Evolutionary conservation across 2,888 invertebrate species (phyloP).

Genomic region (Scrobipalpa costella): DNA sequence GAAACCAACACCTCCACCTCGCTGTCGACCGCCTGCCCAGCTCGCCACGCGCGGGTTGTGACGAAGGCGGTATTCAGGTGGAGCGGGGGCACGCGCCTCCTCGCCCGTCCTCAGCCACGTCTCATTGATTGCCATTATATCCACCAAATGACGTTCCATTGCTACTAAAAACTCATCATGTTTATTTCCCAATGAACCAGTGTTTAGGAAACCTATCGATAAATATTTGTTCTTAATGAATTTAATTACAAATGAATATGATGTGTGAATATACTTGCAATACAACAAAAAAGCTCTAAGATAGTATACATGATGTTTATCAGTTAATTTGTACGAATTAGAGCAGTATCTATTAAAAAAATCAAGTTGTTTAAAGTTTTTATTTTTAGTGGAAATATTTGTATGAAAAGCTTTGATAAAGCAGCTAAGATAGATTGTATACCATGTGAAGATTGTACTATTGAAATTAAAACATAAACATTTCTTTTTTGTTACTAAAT

Average conservation of each 20-base stretch:
- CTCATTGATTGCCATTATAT: background rate
- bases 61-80: background rate
- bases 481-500: background rate
- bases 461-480: background rate
- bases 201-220: no score
- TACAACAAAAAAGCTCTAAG: background rate
- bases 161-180: background rate
- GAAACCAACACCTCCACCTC: slow-evolving; percentile 15
- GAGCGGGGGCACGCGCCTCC: background rate
- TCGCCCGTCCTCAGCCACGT: background rate
- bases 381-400: background rate
- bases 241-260: no score
- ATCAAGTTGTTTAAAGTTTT: background rate
- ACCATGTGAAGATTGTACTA: background rate
- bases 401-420: background rate
- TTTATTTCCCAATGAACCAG: background rate
- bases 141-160: background rate
- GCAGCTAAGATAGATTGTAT: background rate
- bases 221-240: no score
- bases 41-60: background rate
- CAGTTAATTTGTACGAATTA: background rate
- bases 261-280: no score
- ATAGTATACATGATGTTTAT: background rate
- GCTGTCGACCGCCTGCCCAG: background rate
- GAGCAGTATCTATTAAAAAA: no score